Conservation (phyloP, 2,113 vertebrate genomes). For the Carassius gibelio region DNA sequence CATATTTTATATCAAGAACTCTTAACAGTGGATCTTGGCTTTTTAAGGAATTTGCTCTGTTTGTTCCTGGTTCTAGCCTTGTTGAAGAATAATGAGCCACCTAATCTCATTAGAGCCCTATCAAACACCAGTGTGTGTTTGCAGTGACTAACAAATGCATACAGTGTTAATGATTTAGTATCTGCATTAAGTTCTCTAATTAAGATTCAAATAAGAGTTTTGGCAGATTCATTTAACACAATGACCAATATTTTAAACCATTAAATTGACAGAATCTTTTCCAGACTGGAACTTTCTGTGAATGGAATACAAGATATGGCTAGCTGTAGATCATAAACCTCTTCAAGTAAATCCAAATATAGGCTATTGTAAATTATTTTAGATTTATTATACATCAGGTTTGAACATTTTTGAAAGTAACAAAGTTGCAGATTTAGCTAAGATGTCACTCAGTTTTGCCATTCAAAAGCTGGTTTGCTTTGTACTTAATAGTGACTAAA, state of each 20-base stretch:
- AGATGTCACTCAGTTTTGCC: background rate
- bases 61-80: background rate
- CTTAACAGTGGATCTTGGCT: background rate
- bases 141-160: background rate
- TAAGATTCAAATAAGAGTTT: background rate
- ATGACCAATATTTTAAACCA: background rate
- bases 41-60: background rate
- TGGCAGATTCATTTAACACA: background rate
- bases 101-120: background rate
- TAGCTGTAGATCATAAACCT: no score
- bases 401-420: no score
- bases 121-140: constrained; percentile 1
- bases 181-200: background rate
- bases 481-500: background rate
- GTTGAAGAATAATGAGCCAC: background rate
- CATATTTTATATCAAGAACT: background rate
- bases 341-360: no score
- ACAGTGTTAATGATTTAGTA: background rate
- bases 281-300: background rate
- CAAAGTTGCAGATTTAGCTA: background rate
- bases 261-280: background rate
- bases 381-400: no score
- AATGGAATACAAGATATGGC: no score
- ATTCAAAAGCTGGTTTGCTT: background rate
- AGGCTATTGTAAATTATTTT: no score